phyloP scores from a whole-genome alignment of 2,888 invertebrate genomes.

The Pristionchus fissidentatus region DNA sequence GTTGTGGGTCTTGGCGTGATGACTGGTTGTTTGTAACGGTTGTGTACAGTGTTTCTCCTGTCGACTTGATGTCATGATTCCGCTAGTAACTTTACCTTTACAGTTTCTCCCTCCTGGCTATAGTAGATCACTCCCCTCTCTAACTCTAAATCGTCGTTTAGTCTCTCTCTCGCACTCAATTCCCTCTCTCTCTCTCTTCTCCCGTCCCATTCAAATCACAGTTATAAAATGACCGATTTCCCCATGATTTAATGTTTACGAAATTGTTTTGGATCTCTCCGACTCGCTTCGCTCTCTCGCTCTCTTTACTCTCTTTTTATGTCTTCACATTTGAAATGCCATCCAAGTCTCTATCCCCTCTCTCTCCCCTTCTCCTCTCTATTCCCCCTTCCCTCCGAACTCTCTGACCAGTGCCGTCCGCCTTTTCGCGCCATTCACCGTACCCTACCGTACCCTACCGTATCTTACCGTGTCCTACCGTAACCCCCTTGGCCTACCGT shows the following conservation, averaged over 20 bases:
- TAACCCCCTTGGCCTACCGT: not conserved
- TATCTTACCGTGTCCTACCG: too few species aligned
- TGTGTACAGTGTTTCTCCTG: too few species aligned
- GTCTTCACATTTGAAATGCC: constrained; percentile 41
- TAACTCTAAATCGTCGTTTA: too few species aligned
- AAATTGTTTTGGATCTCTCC: constrained; percentile 49
- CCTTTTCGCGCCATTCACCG: not conserved
- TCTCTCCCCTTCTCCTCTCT: constrained; percentile 7
- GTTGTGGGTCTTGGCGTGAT: not conserved
- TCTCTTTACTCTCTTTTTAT: constrained; percentile 46
- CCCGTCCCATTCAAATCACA: constrained; percentile 38
- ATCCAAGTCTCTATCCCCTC: constrained; percentile 45
- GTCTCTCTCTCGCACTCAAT: not conserved
- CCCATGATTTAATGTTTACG: constrained; percentile 45
- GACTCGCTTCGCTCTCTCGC: constrained; percentile 47
- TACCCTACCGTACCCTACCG: not conserved
- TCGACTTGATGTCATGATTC: too few species aligned
- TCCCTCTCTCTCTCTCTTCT: constrained; percentile 55
- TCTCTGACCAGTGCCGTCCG: constrained; percentile 13
- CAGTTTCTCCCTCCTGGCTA: not conserved
- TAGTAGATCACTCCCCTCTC: constrained; percentile 13
- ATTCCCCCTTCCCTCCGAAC: constrained; percentile 10
- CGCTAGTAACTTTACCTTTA: not conserved
- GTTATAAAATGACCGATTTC: constrained; percentile 48
- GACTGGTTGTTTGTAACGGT: not conserved